Percentiles rank a stretch among this genome's conserved stretches.
Evolutionary conservation across 2,113 vertebrate genomes (phyloP).

Genomic region (Apodemus sylvaticus): DNA sequence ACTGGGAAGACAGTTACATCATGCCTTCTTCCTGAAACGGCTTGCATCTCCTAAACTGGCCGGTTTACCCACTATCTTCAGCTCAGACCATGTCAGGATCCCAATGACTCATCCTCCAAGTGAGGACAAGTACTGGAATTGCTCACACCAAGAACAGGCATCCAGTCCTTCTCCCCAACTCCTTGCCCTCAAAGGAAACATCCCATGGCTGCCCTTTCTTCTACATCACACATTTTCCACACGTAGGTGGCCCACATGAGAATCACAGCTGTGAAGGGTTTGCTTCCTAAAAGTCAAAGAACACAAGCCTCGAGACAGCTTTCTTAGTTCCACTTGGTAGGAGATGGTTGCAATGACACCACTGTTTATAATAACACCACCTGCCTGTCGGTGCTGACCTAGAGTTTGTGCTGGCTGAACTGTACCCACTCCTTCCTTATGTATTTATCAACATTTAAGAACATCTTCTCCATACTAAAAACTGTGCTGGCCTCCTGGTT

Average conservation of each 20-base stretch:
- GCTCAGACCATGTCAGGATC: neutral
- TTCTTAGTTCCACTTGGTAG: neutral
- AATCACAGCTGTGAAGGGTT: neutral
- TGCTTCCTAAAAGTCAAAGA: slow-evolving; percentile 10
- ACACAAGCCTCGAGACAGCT: neutral
- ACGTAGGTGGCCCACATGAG: neutral
- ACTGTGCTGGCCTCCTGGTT: neutral
- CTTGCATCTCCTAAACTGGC: neutral
- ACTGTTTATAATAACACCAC: neutral
- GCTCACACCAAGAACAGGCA: neutral
- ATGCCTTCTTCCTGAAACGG: neutral
- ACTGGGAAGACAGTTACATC: neutral
- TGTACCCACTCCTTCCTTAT: neutral
- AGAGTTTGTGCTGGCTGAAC: neutral
- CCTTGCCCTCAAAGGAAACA: neutral
- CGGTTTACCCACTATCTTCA: neutral
- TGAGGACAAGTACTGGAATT: neutral
- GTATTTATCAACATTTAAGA: neutral
- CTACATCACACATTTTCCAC: neutral
- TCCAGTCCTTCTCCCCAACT: neutral
- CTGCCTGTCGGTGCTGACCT: neutral
- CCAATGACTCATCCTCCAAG: neutral
- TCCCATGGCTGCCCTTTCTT: neutral
- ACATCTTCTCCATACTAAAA: neutral
- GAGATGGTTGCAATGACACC: neutral